Base-by-base conservation (phyloP, 2,888 invertebrate genomes). In the Asteroscopus sphinx region DNA sequence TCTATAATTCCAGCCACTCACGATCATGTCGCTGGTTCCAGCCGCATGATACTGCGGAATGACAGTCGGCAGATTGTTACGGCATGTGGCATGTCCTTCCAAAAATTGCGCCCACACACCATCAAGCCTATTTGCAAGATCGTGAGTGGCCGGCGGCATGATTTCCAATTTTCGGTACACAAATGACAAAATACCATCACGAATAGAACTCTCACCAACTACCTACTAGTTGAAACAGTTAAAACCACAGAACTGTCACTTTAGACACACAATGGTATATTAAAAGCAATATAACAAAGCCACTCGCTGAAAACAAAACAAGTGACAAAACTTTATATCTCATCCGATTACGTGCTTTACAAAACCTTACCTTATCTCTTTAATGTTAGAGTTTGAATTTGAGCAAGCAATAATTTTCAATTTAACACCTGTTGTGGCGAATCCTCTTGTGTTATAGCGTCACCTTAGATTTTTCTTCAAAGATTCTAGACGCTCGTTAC, bases 241-340 rank as follows among this genome's bases (percentile, higher is more conserved):
- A 9, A 37, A 39, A 44, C 30, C 40, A 49, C n/a, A 5, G 15
- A 44, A 28, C 48, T 21, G 15, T 35, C 35, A 32, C 12, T 9
- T 5, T 39, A 21, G 45, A 40, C 39, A 45, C 40, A 30, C 35
- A 28, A 39, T 26, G 9, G 25, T 41, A 46, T 46, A 47, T 51
- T 40, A 49, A 55, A 55, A 45, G 16, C 32, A 55, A 47, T 36
- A 54, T 30, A 55, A 39, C 51, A 51, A 44, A 46, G 41, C 36
- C 26, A 26, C 32, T n/a, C 30, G 2, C 53, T 11, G 15, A 36
- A 48, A 59, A 58, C 46, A 39, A 55, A 35, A 39, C 36, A 48
- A 53, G 25, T 48, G 57, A 60, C 36, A 55, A 55, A 39, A 33
- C 16, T 21, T n/a, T 28, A 13, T 8, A 33, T 12, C 52, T 47